Evolutionary conservation across 2,113 vertebrate genomes (phyloP), one percentile per base, ranked within the genome.

Genomic region (Rhea pennata): DNA sequence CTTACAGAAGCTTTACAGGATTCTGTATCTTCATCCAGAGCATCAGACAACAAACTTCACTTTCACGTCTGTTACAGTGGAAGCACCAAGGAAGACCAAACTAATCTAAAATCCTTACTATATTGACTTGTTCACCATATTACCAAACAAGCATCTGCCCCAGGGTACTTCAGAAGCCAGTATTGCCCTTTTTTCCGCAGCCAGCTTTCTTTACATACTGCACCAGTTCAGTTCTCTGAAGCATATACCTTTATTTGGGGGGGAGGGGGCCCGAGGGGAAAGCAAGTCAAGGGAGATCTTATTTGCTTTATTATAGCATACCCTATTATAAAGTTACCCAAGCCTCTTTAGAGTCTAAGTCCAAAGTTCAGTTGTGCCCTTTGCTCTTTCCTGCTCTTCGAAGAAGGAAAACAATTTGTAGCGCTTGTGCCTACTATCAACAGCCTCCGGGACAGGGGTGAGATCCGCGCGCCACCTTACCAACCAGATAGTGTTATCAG

Each of bases 61-160:
- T 3, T 5, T 8, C 16, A 5, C 1, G 0, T 2, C 23, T 11
- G 48, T 3, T 27, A 5, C 26, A 7, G 51, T 0, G 6, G 26
- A 20, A 70, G 69, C 53, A 40, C 65, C 54, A 33, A n/a, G 78
- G 16, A 17, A 24, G 22, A 1, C 21, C 39, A 16, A 44, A 33
- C 42, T n/a, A 6, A 22, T 5, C 17, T 4, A 39, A 75, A 76
- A 56, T 48, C 64, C 65, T 21, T 20, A 4, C 71, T 53, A 62
- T 1, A 10, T 23, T 58, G 48, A 33, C 61, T 44, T 39, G 50
- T 33, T 44, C 44, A 48, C 53, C 26, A 73, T 82, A 54, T 26
- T 26, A 24, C 8, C 64, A 53, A 44, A 2, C 11, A 15, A 62
- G 46, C 12, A n/a, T 1, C 24, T 26, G 70, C 58, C 64, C 66